phyloP scores from a whole-genome alignment of 2,797 vertebrate genomes.

The Paramormyrops hopkinsi region DNA sequence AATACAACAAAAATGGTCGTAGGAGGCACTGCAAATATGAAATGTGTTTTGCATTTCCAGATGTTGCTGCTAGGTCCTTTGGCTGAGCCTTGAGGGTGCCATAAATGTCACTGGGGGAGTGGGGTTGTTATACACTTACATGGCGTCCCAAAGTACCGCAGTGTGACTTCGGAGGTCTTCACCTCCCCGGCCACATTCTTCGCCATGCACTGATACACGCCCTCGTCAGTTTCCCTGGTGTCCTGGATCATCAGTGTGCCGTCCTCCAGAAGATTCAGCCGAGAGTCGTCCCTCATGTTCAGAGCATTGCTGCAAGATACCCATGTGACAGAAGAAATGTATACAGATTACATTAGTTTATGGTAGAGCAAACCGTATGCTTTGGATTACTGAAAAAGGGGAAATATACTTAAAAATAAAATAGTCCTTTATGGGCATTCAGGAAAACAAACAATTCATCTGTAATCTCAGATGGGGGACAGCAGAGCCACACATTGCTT shows the following conservation, averaged over 20 bases:
- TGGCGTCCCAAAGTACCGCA: slow-evolving; percentile 88
- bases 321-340: neutral
- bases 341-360: neutral
- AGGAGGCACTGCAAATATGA: neutral
- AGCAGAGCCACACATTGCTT: neutral
- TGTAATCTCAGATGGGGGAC: neutral
- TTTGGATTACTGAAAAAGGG: neutral
- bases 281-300: slow-evolving; percentile 90
- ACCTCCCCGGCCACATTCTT: slow-evolving; percentile 94
- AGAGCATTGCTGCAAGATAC: slow-evolving; percentile 77
- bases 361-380: neutral
- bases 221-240: slow-evolving; percentile 90
- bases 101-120: neutral
- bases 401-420: neutral
- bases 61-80: neutral
- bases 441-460: neutral
- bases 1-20: neutral
- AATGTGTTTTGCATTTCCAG: slow-evolving; percentile 3
- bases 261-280: slow-evolving; percentile 90
- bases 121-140: slow-evolving; percentile 59
- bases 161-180: slow-evolving; percentile 90
- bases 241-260: slow-evolving; percentile 96
- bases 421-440: neutral
- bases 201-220: slow-evolving; percentile 97
- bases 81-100: neutral